Evolutionary conservation across 2,113 vertebrate genomes (phyloP).

Genomic region (Chauna torquata): DNA sequence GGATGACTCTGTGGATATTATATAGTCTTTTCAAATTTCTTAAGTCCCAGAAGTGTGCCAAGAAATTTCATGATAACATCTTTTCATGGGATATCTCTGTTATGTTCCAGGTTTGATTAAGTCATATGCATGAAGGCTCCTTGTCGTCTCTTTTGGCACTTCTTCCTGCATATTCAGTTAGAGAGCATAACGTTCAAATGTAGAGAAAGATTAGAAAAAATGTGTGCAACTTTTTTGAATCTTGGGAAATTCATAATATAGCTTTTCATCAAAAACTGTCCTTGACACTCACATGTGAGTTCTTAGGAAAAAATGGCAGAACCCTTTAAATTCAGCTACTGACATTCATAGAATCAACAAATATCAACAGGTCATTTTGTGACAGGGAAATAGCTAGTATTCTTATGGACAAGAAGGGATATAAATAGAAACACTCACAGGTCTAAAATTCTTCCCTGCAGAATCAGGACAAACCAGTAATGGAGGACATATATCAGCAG

Average conservation of each 20-base stretch:
- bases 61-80: background rate
- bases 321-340: background rate
- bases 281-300: background rate
- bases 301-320: background rate
- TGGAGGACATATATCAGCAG: background rate
- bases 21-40: background rate
- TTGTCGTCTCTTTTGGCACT: background rate
- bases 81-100: background rate
- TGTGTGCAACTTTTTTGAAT: background rate
- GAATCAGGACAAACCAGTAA: background rate
- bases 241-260: background rate
- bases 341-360: background rate
- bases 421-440: background rate
- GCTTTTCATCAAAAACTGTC: background rate
- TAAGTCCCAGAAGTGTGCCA: background rate
- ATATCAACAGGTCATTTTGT: background rate
- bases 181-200: background rate
- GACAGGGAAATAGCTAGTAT: background rate
- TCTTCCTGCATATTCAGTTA: background rate
- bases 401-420: background rate
- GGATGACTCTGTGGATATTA: background rate
- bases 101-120: background rate
- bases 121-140: background rate
- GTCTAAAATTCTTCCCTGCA: background rate
- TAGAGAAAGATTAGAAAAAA: background rate